Percentiles rank a stretch among this genome's conserved stretches.
phyloP scores from a whole-genome alignment of 2,113 vertebrate genomes.

The Ranitomeya imitator region DNA sequence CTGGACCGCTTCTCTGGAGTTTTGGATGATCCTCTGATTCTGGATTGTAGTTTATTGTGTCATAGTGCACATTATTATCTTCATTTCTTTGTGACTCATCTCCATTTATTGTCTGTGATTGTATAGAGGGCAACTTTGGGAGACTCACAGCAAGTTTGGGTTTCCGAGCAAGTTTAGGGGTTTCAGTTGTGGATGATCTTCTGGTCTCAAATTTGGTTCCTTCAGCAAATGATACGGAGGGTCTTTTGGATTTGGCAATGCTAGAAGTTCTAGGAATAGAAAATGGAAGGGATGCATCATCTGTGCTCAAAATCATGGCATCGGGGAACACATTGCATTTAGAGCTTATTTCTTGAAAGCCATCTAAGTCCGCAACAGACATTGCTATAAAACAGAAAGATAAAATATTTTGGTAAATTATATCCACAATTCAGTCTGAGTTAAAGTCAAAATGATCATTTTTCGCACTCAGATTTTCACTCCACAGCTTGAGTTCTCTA shows the following conservation, averaged over 20 bases:
- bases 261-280: conserved; percentile 95
- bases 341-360: conserved; percentile 53
- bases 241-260: conserved; percentile 88
- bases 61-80: conserved; percentile 50
- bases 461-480: background rate
- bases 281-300: conserved; percentile 82
- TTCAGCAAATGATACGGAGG: conserved; percentile 94
- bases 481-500: background rate
- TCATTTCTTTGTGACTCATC: conserved; percentile 50
- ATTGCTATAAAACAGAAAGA: conserved; percentile 32
- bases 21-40: conserved; percentile 58
- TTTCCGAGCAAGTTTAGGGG: conserved; percentile 71
- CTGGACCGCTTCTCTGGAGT: conserved; percentile 61
- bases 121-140: conserved; percentile 71
- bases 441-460: background rate
- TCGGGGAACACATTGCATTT: conserved; percentile 74
- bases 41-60: conserved; percentile 58
- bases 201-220: conserved; percentile 88
- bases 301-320: conserved; percentile 73
- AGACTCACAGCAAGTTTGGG: conserved; percentile 75
- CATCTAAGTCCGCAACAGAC: conserved; percentile 54
- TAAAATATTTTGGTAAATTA: background rate
- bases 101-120: conserved; percentile 59
- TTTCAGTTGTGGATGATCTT: conserved; percentile 73
- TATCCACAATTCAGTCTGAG: background rate